Evolutionary conservation across 2,797 vertebrate species (phyloP).

Genomic region (Phalloptychus januarius): DNA sequence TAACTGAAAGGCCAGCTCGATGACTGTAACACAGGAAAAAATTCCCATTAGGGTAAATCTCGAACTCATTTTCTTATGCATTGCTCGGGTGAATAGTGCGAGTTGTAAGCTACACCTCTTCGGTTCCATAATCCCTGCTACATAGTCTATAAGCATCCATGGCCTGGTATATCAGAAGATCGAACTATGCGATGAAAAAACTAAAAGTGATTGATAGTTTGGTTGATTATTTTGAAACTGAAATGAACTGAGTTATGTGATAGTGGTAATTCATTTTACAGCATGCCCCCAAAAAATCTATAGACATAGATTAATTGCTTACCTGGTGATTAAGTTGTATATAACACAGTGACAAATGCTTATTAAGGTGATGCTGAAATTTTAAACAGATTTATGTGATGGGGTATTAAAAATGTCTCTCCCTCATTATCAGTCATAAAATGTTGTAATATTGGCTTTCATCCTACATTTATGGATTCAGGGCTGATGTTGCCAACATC

Average conservation of each 20-base stretch:
- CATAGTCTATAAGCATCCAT: neutral
- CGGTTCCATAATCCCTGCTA: neutral
- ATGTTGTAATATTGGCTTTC: slow-evolving; percentile 16
- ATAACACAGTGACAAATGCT: neutral
- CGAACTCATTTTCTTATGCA: neutral
- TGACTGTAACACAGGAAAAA: neutral
- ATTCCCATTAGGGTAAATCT: neutral
- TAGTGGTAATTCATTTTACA: neutral
- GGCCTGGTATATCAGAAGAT: neutral
- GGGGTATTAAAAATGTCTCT: slow-evolving; percentile 16
- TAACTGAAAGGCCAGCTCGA: neutral
- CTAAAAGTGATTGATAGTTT: neutral
- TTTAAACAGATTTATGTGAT: neutral
- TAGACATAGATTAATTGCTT: neutral
- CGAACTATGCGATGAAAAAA: neutral
- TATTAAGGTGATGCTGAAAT: neutral
- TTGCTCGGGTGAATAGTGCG: neutral
- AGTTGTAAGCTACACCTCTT: neutral
- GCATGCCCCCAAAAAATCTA: neutral
- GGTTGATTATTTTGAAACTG: neutral
- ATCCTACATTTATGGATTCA: slow-evolving; percentile 25
- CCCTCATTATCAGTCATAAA: slow-evolving; percentile 52
- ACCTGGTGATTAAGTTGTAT: neutral
- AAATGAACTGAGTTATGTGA: neutral
- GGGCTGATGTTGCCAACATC: slow-evolving; percentile 20